A percentile compares a stretch with the other conserved stretches of the same genome.
Conservation (phyloP, 2,113 vertebrate species). For the Stegostoma tigrinum region DNA sequence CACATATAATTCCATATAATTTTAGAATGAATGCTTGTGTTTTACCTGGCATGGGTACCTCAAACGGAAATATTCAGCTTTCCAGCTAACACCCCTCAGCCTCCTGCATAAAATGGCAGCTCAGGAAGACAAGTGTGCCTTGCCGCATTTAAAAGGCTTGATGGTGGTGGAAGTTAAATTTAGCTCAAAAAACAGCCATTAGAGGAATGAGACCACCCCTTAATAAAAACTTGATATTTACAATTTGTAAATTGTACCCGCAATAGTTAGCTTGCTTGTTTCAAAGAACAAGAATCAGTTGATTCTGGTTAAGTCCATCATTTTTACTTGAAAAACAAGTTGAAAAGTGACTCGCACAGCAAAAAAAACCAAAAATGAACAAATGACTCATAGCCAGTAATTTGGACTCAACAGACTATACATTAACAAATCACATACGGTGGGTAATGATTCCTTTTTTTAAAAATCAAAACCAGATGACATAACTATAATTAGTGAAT, state of each 20-base stretch:
- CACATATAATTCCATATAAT: not conserved
- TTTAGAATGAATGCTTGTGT: not conserved
- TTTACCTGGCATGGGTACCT: not conserved
- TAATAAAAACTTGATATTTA: not conserved
- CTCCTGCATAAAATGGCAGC: not conserved
- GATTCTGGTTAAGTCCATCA: not conserved
- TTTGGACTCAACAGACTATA: not conserved
- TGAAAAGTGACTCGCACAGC: not conserved
- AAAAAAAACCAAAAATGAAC: not conserved
- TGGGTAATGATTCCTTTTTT: not conserved
- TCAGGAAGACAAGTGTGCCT: not conserved
- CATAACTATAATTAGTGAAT: not conserved
- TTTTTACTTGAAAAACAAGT: not conserved
- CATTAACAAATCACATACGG: too few relatives aligned
- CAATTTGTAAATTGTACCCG: not conserved
- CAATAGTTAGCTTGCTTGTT: not conserved
- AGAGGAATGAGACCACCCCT: not conserved
- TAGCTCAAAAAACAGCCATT: not conserved
- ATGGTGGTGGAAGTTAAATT: slow-evolving; percentile 15
- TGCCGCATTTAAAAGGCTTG: not conserved
- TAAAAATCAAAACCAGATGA: not conserved
- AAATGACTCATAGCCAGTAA: not conserved
- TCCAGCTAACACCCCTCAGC: not conserved
- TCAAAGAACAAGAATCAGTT: not conserved
- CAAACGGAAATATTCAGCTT: not conserved